phyloP scores from a whole-genome alignment of 2,797 vertebrate species.

The Danionella dracula region DNA sequence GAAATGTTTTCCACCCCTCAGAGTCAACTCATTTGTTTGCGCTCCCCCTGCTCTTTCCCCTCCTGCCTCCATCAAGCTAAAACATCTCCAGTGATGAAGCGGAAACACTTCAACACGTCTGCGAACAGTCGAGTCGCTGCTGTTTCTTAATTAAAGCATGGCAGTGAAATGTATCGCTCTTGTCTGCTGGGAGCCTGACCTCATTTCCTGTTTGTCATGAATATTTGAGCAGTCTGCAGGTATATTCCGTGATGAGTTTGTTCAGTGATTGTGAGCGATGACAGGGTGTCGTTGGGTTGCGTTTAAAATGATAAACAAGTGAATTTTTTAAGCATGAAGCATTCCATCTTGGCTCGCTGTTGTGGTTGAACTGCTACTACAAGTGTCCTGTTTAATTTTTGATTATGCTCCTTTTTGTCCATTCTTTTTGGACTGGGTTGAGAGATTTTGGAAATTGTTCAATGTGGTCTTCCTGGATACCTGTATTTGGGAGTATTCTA shows the following conservation, averaged over 20 bases:
- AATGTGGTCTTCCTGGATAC: too few species aligned
- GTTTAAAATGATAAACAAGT: conserved; percentile 52
- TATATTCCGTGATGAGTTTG: conserved; percentile 59
- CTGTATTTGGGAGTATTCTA: too few species aligned
- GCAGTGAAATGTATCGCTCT: conserved; percentile 56
- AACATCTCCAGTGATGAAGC: conserved; percentile 42
- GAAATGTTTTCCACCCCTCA: conserved; percentile 5
- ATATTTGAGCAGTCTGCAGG: conserved; percentile 66
- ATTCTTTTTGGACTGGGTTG: not conserved
- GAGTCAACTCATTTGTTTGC: conserved; percentile 16
- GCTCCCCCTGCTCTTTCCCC: not conserved
- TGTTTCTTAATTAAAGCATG: conserved; percentile 62
- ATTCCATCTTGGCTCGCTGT: conserved; percentile 5
- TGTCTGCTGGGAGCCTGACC: conserved; percentile 52
- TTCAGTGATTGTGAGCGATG: conserved; percentile 55
- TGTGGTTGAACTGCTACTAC: not conserved
- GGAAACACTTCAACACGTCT: conserved; percentile 44
- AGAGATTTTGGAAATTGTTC: not conserved
- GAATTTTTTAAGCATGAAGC: conserved; percentile 48
- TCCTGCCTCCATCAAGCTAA: conserved; percentile 27
- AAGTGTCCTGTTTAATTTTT: conserved; percentile 12
- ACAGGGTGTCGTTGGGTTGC: conserved; percentile 34
- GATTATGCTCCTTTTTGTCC: not conserved
- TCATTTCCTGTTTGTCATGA: conserved; percentile 67
- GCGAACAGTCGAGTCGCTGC: conserved; percentile 57